These are phyloP conservation scores for Helogale parvula DNA, from an alignment of 2,113 vertebrate species.

Conservation along the genomic window DNA sequence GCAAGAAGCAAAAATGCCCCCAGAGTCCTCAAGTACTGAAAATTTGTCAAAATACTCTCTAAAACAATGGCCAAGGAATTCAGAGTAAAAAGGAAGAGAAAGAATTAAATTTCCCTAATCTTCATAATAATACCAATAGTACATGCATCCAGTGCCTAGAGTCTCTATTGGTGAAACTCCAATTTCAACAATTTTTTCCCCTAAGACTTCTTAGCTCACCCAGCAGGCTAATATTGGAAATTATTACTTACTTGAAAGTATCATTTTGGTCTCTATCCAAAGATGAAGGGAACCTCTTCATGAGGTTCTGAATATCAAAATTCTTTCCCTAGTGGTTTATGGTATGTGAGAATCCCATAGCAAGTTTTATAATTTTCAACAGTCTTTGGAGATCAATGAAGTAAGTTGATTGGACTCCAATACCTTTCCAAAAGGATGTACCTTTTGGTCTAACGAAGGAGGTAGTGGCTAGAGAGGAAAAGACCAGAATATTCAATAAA, in stretches of 20 bases:
- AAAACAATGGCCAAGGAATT: slow-evolving; percentile 59
- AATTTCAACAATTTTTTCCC: neutral
- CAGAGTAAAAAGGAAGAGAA: neutral
- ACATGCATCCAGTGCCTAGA: neutral
- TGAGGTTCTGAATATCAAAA: slow-evolving; percentile 16
- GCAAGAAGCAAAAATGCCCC: slow-evolving; percentile 26
- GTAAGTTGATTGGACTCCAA: neutral
- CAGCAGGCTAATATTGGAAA: slow-evolving; percentile 34
- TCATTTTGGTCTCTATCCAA: neutral
- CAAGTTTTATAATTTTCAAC: neutral
- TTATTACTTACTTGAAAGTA: slow-evolving; percentile 43
- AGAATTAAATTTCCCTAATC: neutral
- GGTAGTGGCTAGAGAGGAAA: slow-evolving; percentile 34
- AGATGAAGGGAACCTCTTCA: slow-evolving; percentile 3
- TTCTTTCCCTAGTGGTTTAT: neutral
- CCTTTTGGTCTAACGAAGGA: slow-evolving; percentile 51
- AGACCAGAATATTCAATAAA: slow-evolving; percentile 15
- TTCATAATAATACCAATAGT: slow-evolving; percentile 13
- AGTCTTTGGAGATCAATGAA: slow-evolving; percentile 2
- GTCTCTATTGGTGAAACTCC: neutral
- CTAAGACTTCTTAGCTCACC: neutral
- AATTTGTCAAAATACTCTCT: slow-evolving; percentile 17
- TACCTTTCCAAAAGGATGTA: slow-evolving; percentile 62
- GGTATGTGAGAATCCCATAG: neutral
- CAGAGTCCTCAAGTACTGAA: neutral